Evolutionary conservation across 2,888 invertebrate genomes (phyloP).

Genomic region (Xylophagus ater): DNA sequence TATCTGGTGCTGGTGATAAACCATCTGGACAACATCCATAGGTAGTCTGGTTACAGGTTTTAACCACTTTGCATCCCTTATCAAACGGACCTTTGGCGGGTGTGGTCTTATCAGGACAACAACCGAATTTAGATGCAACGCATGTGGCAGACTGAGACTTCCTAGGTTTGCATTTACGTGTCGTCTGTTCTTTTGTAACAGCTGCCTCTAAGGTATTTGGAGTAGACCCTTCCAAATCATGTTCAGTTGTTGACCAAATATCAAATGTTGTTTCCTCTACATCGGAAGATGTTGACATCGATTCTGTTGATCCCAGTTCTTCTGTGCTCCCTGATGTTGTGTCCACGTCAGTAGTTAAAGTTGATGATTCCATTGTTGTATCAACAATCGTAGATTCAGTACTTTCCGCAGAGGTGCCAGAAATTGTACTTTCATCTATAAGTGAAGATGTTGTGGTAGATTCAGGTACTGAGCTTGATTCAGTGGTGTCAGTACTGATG

Average conservation of each 20-base stretch:
- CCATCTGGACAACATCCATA: constrained; percentile 76
- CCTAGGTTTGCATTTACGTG: constrained; percentile 47
- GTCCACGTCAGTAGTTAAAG: background rate
- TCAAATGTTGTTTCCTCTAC: constrained; percentile 29
- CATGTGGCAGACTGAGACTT: constrained; percentile 43
- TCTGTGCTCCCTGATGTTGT: constrained; percentile 19
- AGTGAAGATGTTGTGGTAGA: constrained; percentile 8
- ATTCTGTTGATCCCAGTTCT: constrained; percentile 1
- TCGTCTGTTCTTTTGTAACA: constrained; percentile 40
- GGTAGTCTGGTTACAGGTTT: constrained; percentile 64
- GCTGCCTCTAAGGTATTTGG: constrained; percentile 44
- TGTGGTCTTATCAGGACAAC: constrained; percentile 71
- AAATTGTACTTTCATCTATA: constrained; percentile 3
- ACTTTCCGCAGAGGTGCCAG: constrained; percentile 8
- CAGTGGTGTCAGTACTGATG: constrained; percentile 14
- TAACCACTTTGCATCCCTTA: constrained; percentile 59
- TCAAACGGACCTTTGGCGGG: constrained; percentile 72
- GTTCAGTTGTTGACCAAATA: constrained; percentile 32
- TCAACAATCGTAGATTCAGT: constrained; percentile 20
- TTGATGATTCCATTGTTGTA: background rate
- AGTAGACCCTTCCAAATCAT: constrained; percentile 44
- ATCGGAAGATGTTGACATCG: too few relatives aligned
- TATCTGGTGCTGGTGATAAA: constrained; percentile 63
- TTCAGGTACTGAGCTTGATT: constrained; percentile 4
- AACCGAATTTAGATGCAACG: constrained; percentile 57